Conservation (phyloP, 2,797 vertebrate genomes). For the Urocyon cinereoargenteus region DNA sequence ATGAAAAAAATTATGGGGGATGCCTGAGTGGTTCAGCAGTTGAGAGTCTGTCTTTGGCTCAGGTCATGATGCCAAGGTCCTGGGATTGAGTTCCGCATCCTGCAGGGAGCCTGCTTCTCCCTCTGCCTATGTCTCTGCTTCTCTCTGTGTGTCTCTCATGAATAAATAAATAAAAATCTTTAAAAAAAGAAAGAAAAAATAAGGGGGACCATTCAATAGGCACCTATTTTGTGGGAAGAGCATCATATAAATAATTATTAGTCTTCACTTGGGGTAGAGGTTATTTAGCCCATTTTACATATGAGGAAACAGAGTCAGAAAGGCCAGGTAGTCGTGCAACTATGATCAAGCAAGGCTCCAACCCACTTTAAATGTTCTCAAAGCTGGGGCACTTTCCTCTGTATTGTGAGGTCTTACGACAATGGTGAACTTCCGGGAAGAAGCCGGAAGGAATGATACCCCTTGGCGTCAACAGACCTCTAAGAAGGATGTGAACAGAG, state of each 20-base stretch:
- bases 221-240: background rate
- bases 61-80: no score
- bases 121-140: no score
- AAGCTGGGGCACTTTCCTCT: background rate
- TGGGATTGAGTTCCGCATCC: no score
- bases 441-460: background rate
- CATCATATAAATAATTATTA: background rate
- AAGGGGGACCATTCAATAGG: background rate
- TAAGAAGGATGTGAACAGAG: background rate
- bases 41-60: no score
- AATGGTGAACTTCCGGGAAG: background rate
- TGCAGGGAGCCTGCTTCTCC: no score
- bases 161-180: no score
- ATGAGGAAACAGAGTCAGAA: background rate
- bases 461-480: background rate
- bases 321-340: background rate
- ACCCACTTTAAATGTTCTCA: background rate
- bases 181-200: background rate
- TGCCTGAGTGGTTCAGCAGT: no score
- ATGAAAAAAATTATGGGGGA: background rate
- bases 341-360: background rate
- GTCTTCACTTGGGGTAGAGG: background rate
- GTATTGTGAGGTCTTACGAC: background rate
- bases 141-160: no score
- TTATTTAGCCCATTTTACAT: background rate